Percentiles rank a stretch among this genome's conserved stretches.
phyloP scores from a whole-genome alignment of 2,888 invertebrate genomes.

The Drosophila formosana region DNA sequence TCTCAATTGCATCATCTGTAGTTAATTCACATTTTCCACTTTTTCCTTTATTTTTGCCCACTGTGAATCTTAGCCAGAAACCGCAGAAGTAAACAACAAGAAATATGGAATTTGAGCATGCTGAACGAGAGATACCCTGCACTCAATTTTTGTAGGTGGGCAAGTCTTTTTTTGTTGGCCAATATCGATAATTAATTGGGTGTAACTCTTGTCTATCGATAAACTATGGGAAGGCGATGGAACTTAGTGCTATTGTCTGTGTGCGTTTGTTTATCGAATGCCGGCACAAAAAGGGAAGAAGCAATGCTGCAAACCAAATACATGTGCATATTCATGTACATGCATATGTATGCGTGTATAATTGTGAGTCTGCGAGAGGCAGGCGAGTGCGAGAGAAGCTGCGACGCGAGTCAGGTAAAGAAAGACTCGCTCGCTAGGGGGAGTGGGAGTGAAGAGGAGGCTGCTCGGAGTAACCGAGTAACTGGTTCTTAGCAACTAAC shows the following conservation, averaged over 20 bases:
- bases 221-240: conserved; percentile 5
- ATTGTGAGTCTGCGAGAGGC: conserved; percentile 12
- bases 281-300: conserved; percentile 19
- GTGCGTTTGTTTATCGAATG: conserved; percentile 21
- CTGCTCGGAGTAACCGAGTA: conserved; percentile 29
- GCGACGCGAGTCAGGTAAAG: conserved; percentile 40
- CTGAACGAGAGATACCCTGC: neutral
- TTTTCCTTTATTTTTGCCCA: neutral
- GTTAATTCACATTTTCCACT: conserved; percentile 1
- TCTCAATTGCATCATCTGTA: neutral
- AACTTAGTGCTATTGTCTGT: neutral
- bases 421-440: conserved; percentile 50
- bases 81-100: conserved; percentile 1
- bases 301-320: conserved; percentile 11
- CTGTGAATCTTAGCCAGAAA: conserved; percentile 21
- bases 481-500: conserved; percentile 74
- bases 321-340: neutral
- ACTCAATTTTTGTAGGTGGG: no score
- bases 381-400: conserved; percentile 33
- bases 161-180: no score
- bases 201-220: conserved; percentile 5
- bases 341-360: conserved; percentile 4
- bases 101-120: neutral
- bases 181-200: neutral
- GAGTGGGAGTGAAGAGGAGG: conserved; percentile 16